These are phyloP conservation scores for Stegana nigrithorax DNA, from an alignment of 2,888 invertebrate genomes.

Conservation along the genomic window DNA sequence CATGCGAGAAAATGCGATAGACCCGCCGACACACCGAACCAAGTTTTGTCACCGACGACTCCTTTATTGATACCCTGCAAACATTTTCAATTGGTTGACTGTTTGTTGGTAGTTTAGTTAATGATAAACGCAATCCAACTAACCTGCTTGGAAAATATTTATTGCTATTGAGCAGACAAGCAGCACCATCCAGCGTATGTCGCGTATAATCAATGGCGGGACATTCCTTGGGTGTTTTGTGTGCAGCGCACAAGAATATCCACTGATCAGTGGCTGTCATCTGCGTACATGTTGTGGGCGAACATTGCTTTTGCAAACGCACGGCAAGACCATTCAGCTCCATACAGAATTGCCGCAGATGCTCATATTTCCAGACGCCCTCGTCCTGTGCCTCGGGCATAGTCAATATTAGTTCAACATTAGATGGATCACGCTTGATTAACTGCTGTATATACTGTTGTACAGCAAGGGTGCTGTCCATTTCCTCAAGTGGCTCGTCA, in stretches of 20 bases:
- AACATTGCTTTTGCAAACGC: slow-evolving; percentile 94
- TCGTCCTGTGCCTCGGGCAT: slow-evolving; percentile 98
- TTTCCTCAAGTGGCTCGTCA: slow-evolving; percentile 98
- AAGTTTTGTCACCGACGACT: slow-evolving; percentile 97
- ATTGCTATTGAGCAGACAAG: slow-evolving; percentile 97
- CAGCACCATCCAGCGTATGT: slow-evolving; percentile 98
- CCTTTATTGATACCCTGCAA: slow-evolving; percentile 95
- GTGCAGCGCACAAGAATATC: slow-evolving; percentile 99
- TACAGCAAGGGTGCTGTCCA: slow-evolving; percentile 98
- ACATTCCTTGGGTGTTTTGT: slow-evolving; percentile 99
- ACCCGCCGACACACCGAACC: slow-evolving; percentile 98
- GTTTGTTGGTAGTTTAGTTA: not conserved
- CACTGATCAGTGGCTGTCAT: slow-evolving; percentile 99
- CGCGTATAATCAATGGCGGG: slow-evolving; percentile 99
- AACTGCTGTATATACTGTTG: slow-evolving; percentile 99
- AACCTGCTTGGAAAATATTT: slow-evolving; percentile 99
- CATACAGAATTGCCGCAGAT: slow-evolving; percentile 98
- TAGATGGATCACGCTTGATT: slow-evolving; percentile 91
- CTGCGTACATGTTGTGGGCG: slow-evolving; percentile 96
- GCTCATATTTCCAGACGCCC: slow-evolving; percentile 99
- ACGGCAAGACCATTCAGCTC: slow-evolving; percentile 99
- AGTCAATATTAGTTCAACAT: slow-evolving; percentile 92
- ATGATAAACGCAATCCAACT: slow-evolving; percentile 22
- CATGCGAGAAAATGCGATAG: slow-evolving; percentile 99
- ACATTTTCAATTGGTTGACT: slow-evolving; percentile 30